Conservation (phyloP, 2,113 vertebrate genomes). For the Abramis brama region DNA sequence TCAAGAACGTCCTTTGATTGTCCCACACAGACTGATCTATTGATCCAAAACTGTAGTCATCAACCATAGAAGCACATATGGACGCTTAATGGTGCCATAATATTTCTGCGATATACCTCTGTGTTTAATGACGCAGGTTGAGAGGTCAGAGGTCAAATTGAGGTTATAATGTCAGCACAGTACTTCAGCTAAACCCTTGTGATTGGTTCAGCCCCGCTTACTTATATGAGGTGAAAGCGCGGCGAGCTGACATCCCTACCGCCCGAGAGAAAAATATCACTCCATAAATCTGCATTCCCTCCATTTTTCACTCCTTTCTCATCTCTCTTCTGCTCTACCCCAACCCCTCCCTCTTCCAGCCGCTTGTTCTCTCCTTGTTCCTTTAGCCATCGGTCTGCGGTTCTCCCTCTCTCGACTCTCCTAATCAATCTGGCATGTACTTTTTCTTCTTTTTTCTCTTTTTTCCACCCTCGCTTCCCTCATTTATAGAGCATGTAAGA, state of each 20-base stretch:
- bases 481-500: constrained; percentile 26
- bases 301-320: constrained; percentile 30
- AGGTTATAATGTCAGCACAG: constrained; percentile 31
- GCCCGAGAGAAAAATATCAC: constrained; percentile 37
- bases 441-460: neutral
- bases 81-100: neutral
- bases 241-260: constrained; percentile 18
- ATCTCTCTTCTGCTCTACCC: neutral
- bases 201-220: constrained; percentile 12
- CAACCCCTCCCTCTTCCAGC: neutral
- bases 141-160: constrained; percentile 17
- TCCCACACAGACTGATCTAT: neutral
- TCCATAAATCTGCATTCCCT: constrained; percentile 36
- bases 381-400: neutral
- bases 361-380: constrained; percentile 8
- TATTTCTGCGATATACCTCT: neutral
- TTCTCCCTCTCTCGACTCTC: constrained; percentile 1
- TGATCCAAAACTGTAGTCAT: constrained; percentile 8
- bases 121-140: neutral
- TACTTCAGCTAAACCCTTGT: neutral
- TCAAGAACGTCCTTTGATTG: constrained; percentile 19
- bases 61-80: neutral
- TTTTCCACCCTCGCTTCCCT: neutral
- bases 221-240: constrained; percentile 25
- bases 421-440: neutral